Evolutionary conservation across 2,797 vertebrate species (phyloP).

Genomic region (Rhabdophis nuchalis): DNA sequence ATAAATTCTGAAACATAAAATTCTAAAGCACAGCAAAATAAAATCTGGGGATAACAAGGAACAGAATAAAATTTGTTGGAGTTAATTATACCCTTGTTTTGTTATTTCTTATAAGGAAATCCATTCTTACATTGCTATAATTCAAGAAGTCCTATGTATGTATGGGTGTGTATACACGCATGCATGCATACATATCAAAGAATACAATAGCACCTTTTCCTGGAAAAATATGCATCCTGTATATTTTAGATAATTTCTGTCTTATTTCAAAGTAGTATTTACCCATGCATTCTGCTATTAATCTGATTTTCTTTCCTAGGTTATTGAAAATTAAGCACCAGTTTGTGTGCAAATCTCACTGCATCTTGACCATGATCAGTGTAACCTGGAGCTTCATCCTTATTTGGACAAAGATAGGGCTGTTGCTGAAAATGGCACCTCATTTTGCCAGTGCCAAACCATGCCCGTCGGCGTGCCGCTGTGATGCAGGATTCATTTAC

Average conservation of each 20-base stretch:
- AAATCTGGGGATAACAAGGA: neutral
- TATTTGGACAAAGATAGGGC: slow-evolving; percentile 88
- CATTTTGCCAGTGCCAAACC: slow-evolving; percentile 84
- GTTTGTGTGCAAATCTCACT: slow-evolving; percentile 72
- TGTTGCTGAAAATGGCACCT: slow-evolving; percentile 89
- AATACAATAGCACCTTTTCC: neutral
- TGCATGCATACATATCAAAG: neutral
- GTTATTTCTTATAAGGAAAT: neutral
- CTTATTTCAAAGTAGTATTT: slow-evolving; percentile 36
- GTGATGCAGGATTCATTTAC: slow-evolving; percentile 97
- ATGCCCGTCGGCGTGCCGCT: slow-evolving; percentile 93
- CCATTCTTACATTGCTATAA: neutral
- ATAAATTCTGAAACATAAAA: neutral
- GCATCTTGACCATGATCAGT: slow-evolving; percentile 87
- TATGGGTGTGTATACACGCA: neutral
- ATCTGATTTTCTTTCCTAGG: slow-evolving; percentile 74
- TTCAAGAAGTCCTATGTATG: neutral
- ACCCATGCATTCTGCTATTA: slow-evolving; percentile 45
- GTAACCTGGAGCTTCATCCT: slow-evolving; percentile 89
- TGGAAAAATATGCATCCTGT: neutral
- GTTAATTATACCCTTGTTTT: neutral
- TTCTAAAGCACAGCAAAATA: neutral
- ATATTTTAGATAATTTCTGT: neutral
- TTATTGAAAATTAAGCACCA: slow-evolving; percentile 75
- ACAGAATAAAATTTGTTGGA: neutral